These are phyloP conservation scores for Frieseomelitta varia DNA, from an alignment of 1,140 invertebrate species.

Conservation along the genomic window DNA sequence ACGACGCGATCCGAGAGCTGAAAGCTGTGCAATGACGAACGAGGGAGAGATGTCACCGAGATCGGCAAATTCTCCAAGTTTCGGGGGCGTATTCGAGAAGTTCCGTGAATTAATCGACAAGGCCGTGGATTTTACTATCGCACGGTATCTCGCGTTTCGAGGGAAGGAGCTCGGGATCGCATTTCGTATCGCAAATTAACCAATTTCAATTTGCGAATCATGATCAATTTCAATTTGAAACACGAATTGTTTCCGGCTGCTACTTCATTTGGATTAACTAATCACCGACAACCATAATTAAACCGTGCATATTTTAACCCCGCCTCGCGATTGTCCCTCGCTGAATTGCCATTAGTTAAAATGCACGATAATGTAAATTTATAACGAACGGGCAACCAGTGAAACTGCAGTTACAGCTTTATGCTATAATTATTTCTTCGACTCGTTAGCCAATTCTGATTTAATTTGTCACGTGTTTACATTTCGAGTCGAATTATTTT, in stretches of 20 bases:
- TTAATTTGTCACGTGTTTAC: too few relatives aligned
- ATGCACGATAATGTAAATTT: too few relatives aligned
- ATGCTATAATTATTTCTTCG: too few relatives aligned
- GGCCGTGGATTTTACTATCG: neutral
- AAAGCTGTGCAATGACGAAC: slow-evolving; percentile 2
- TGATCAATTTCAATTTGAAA: neutral
- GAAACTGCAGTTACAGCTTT: too few relatives aligned
- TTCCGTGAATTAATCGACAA: slow-evolving; percentile 28
- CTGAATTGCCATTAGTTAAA: too few relatives aligned
- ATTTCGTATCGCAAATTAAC: neutral
- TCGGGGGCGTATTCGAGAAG: slow-evolving; percentile 12
- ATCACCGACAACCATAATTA: neutral
- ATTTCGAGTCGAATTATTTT: too few relatives aligned
- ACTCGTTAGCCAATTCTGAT: too few relatives aligned
- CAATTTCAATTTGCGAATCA: neutral
- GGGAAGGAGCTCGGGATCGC: too few relatives aligned
- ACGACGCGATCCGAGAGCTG: neutral
- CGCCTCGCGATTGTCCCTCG: neutral
- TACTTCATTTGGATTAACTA: neutral
- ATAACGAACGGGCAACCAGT: too few relatives aligned
- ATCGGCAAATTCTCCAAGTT: slow-evolving; percentile 21
- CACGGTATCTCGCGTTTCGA: too few relatives aligned
- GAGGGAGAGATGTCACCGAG: neutral
- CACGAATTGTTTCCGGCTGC: neutral
- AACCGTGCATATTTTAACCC: too few relatives aligned